phyloP scores from a whole-genome alignment of 2,888 invertebrate genomes.

The Lasius platythorax region DNA sequence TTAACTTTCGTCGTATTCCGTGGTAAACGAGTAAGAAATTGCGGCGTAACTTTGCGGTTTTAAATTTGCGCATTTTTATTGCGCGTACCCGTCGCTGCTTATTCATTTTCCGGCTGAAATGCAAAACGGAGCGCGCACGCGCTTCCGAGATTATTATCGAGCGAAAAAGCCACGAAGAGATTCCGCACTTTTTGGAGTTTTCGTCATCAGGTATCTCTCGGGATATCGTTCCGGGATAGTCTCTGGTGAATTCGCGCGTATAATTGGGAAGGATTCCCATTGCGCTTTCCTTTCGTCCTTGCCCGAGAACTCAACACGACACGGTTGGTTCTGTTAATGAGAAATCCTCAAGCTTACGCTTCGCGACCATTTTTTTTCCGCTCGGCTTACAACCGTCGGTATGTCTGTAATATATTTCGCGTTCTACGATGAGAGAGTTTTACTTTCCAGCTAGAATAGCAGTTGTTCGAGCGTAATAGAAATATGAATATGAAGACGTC shows the following conservation, averaged over 20 bases:
- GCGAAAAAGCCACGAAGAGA: conserved; percentile 25
- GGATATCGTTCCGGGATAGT: conserved; percentile 64
- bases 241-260: conserved; percentile 68
- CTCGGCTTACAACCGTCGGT: background rate
- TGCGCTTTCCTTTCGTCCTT: conserved; percentile 6
- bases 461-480: background rate
- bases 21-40: conserved; percentile 48
- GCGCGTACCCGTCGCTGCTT: conserved; percentile 55
- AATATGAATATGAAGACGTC: background rate
- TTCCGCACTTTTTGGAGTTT: conserved; percentile 29
- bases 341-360: conserved; percentile 64
- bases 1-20: conserved; percentile 40
- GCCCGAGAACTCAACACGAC: conserved; percentile 45
- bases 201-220: conserved; percentile 54
- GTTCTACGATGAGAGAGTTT: background rate
- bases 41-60: conserved; percentile 62
- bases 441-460: background rate
- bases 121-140: conserved; percentile 39
- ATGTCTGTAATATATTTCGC: background rate
- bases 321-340: conserved; percentile 66
- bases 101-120: conserved; percentile 59
- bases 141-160: conserved; percentile 71
- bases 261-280: conserved; percentile 69
- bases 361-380: conserved; percentile 22
- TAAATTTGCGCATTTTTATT: conserved; percentile 62